Evolutionary conservation across 2,113 vertebrate genomes (phyloP).

Genomic region (Nanorana parkeri): DNA sequence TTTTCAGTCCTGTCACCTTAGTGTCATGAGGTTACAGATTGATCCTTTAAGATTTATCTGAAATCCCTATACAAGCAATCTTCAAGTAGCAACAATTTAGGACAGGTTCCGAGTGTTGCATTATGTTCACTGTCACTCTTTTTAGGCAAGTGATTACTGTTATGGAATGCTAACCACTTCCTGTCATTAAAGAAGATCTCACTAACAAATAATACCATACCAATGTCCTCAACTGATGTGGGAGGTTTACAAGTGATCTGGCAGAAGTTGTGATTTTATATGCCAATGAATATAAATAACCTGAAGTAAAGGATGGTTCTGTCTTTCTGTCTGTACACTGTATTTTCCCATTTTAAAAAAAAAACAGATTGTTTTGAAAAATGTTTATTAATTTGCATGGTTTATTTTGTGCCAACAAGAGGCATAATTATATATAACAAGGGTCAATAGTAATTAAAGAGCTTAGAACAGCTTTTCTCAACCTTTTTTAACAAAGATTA

Average conservation of each 20-base stretch:
- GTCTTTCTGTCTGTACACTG: no score
- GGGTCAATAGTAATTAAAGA: no score
- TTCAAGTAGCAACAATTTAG: background rate
- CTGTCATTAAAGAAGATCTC: constrained; percentile 24
- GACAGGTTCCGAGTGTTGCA: background rate
- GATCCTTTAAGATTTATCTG: no score
- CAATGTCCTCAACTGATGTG: background rate
- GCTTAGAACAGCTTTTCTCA: no score
- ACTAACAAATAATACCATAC: constrained; percentile 48
- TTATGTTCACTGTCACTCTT: constrained; percentile 57
- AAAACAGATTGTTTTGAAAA: no score
- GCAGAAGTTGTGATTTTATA: background rate
- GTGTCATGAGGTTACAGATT: no score
- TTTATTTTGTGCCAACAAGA: no score
- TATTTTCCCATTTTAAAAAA: no score
- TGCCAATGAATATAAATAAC: constrained; percentile 25
- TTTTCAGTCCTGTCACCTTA: no score
- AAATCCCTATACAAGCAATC: background rate
- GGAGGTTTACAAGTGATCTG: constrained; percentile 32
- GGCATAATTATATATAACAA: no score
- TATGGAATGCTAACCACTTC: constrained; percentile 59
- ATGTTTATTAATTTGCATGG: no score
- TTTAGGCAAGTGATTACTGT: constrained; percentile 66
- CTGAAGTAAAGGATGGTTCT: background rate
- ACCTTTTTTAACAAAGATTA: no score